Base-by-base conservation (phyloP, 2,888 invertebrate species). In the Linnaemya vulpina region DNA sequence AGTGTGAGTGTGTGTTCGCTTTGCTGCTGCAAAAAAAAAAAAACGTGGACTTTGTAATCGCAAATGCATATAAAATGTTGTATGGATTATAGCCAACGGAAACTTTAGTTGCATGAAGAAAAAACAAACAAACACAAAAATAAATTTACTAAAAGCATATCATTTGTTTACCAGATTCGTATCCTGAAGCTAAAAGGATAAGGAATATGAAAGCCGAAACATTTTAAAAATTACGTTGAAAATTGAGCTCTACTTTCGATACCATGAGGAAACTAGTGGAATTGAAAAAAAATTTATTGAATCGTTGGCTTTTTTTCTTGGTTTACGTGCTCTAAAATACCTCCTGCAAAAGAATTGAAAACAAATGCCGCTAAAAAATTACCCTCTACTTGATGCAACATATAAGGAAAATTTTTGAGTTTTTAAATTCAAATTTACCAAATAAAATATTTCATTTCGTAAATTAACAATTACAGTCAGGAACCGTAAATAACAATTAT, bases 61-160 rank as follows among this genome's bases (percentile, higher is more conserved):
- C 22, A 71, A 79, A 71, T 55, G 22, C 53, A 5, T 79, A 63
- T 17, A 38, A 62, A 60, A 75, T 62, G 51, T 62, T 81, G 74
- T 60, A 81, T 73, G 60, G 53, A 68, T 81, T 68, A 53, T 74
- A 43, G 60, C 60, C 68, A 68, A 81, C 53, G 68, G 53, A 40
- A 71, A 63, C 8, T n/a, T 55, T 3, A 63, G 63, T 22, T 2
- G n/a, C 22, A 22, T 35, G 15, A 70, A 9, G 10, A 40, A 70
- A 43, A 8, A 62, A 43, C 2, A 30, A 30, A 30, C n/a, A 5
- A 30, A 30, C 30, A 30, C 30, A 30, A 30, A 30, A 30, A 3
- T 30, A 30, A 30, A 3, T 30, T 10, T 53, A n/a, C 13, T 62
- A 62, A 70, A 62, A 78, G 68, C 70, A 25, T 9, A 22, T 40